Conservation (phyloP, 2,113 vertebrate species). For the Gila orcuttii region DNA sequence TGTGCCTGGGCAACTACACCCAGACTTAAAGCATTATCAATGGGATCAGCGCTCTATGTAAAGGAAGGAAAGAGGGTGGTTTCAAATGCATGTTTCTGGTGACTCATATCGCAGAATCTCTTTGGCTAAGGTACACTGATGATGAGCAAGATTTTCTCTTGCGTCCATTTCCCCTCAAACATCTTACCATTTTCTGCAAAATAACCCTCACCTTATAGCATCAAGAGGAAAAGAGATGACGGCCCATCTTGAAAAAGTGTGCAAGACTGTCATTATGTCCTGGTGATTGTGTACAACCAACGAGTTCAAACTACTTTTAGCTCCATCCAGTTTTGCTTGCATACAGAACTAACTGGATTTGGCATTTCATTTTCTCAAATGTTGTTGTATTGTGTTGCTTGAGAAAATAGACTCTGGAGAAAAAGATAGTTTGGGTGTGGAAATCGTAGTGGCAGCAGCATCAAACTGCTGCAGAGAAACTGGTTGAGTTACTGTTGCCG, state of each 20-base stretch:
- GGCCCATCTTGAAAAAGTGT: background rate
- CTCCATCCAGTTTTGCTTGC: background rate
- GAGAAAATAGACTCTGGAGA: background rate
- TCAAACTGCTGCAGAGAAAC: slow-evolving; percentile 61
- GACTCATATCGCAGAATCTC: slow-evolving; percentile 7
- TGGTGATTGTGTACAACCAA: background rate
- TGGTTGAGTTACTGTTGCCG: slow-evolving; percentile 68
- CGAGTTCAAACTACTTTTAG: background rate
- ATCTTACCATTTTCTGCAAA: background rate
- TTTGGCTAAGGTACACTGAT: background rate
- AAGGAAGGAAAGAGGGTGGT: background rate
- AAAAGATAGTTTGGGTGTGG: slow-evolving; percentile 38
- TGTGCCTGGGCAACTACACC: slow-evolving; percentile 8
- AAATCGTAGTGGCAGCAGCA: slow-evolving; percentile 5
- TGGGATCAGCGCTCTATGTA: background rate
- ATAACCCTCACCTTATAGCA: background rate
- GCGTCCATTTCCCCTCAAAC: background rate
- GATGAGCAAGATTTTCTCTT: background rate
- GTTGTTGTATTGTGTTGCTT: background rate
- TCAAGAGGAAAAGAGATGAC: background rate
- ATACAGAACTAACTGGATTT: slow-evolving; percentile 10
- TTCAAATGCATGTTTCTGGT: background rate
- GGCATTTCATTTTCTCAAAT: slow-evolving; percentile 1
- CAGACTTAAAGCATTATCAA: slow-evolving; percentile 14
- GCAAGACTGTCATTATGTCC: background rate